phyloP scores from a whole-genome alignment of 2,888 invertebrate species.

The Escarpia spicata region DNA sequence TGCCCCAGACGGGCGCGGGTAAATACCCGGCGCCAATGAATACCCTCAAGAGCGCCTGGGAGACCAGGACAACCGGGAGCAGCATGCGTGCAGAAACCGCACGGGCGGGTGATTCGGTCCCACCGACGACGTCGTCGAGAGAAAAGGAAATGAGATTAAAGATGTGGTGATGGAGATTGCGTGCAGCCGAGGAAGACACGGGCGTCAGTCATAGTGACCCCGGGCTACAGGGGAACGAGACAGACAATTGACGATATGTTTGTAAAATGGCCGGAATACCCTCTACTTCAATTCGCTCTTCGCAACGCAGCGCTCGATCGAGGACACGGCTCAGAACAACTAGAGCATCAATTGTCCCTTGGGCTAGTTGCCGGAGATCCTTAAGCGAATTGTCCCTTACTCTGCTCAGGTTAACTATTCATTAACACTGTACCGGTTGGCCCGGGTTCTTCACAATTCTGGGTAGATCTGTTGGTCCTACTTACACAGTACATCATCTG shows the following conservation, averaged over 20 bases:
- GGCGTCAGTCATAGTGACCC: background rate
- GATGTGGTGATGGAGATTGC: background rate
- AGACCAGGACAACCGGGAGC: background rate
- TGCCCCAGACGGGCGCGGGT: background rate
- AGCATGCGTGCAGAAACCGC: background rate
- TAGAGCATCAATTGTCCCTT: background rate
- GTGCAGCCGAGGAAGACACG: background rate
- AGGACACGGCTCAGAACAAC: background rate
- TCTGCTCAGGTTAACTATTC: background rate
- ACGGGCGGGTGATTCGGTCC: background rate
- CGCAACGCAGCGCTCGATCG: background rate
- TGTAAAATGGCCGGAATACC: background rate
- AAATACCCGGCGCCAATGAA: background rate
- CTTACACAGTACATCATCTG: too few species aligned
- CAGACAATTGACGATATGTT: background rate
- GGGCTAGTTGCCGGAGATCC: background rate
- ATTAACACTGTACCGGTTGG: too few species aligned
- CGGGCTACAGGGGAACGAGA: background rate
- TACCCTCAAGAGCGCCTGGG: background rate
- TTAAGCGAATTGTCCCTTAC: background rate
- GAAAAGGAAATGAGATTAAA: constrained; percentile 12
- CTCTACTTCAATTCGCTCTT: background rate
- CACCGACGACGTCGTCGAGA: background rate
- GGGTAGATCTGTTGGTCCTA: too few species aligned
- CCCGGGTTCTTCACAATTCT: too few species aligned